A percentile compares a stretch with the other conserved stretches of the same genome.
These are phyloP conservation scores for Kuschelorhynchus macadamiae DNA, from an alignment of 2,888 invertebrate species.

Conservation along the genomic window DNA sequence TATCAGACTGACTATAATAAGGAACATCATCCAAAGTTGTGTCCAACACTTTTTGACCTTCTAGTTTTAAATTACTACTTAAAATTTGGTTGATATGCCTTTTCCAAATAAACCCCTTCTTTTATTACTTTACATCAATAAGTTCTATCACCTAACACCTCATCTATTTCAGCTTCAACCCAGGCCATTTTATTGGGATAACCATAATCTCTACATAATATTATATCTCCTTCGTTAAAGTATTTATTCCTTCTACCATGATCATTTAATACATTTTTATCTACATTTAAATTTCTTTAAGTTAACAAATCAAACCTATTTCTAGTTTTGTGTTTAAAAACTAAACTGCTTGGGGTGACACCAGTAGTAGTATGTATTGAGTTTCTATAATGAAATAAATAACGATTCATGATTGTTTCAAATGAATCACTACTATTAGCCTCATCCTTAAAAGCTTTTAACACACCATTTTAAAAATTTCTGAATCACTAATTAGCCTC, in stretches of 20 bases:
- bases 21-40: no score
- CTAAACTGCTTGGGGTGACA: constrained; percentile 7
- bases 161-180: constrained; percentile 26
- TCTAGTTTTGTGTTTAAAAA: not conserved
- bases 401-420: constrained; percentile 3
- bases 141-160: constrained; percentile 35
- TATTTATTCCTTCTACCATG: not conserved
- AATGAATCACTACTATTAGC: not conserved
- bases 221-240: constrained; percentile 24
- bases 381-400: constrained; percentile 6
- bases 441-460: constrained; percentile 2
- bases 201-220: constrained; percentile 30
- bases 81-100: constrained; percentile 19
- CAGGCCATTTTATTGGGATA: constrained; percentile 34
- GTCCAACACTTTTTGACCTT: no score
- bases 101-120: constrained; percentile 17
- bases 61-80: no score
- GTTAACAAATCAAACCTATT: no score
- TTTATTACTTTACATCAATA: constrained; percentile 26
- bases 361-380: constrained; percentile 9
- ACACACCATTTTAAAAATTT: constrained; percentile 30
- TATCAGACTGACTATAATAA: constrained; percentile 5
- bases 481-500: constrained; percentile 21
- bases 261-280: not conserved
- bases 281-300: no score